Base-by-base conservation (phyloP, 2,888 invertebrate genomes). In the Dasysyrphus tricinctus region DNA sequence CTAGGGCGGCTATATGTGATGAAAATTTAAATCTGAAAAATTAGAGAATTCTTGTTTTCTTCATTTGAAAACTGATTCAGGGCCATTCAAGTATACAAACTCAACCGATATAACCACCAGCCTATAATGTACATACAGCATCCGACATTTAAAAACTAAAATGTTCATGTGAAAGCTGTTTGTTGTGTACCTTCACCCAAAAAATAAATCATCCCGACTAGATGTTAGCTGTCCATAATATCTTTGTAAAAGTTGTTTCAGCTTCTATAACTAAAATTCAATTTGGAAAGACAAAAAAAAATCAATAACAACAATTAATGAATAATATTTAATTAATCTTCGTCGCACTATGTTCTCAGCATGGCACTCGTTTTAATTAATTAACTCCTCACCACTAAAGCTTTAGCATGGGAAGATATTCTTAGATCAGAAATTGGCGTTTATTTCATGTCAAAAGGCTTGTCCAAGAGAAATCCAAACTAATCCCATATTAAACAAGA, bases 401-500 rank as follows among this genome's bases (percentile, higher is more conserved):
- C 39, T 39, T 4, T 2, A 12, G 3, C 4, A 24, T 39, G 59
- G 39, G 29, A 82, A 6, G 19, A 32, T 16, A 24, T 42, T 14
- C 75, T 14, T 84, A 85, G 84, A 80, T 85, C 84, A 85, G 77
- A 70, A 34, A 56, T 57, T 47, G 65, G n/a, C n/a, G 16, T 12
- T 47, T 56, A 57, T 57, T 37, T 24, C 19, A 24, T 12, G 39
- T 39, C 11, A 0, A 72, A 39, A 16, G 70, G 57, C 67, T 61
- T 67, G 73, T 56, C 49, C 77, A 73, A 24, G 37, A 29, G 14
- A 11, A 59, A 6, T 24, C 19, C 16, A 16, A 57, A 37, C 42
- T 42, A 82, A 86, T 86, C 86, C 39, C 75, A 86, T n/a, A n/a
- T n/a, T 86, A 76, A 79, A 74, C 78, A 69, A 65, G 54, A 78